Evolutionary conservation across 1,140 invertebrate species (phyloP).

Genomic region (Hirudo medicinalis): DNA sequence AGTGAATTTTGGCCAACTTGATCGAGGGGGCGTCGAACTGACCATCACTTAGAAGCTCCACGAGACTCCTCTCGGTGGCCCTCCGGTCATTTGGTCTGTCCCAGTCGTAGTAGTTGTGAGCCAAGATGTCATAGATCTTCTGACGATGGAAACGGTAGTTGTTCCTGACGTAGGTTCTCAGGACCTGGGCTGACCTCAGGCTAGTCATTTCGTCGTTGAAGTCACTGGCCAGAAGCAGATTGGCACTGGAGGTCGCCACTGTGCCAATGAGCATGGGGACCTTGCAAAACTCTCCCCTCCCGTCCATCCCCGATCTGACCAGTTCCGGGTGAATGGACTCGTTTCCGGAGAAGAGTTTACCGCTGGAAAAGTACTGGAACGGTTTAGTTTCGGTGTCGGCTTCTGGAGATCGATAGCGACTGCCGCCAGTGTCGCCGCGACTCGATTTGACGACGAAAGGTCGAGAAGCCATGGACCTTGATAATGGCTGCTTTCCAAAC

Average conservation of each 20-base stretch:
- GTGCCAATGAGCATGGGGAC: slow-evolving; percentile 81
- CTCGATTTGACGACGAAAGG: background rate
- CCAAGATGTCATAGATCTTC: slow-evolving; percentile 89
- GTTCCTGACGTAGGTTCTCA: slow-evolving; percentile 76
- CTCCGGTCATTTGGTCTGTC: slow-evolving; percentile 43
- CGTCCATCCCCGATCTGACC: too few species aligned
- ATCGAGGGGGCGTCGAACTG: slow-evolving; percentile 76
- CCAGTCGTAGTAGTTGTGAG: slow-evolving; percentile 97
- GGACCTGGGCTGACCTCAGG: slow-evolving; percentile 64
- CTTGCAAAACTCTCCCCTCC: too few species aligned
- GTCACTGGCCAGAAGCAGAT: slow-evolving; percentile 74
- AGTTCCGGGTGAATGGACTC: too few species aligned
- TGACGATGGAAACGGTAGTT: slow-evolving; percentile 75
- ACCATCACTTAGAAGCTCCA: slow-evolving; percentile 80
- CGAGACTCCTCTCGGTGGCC: slow-evolving; percentile 36
- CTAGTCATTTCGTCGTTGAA: slow-evolving; percentile 58
- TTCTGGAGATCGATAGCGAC: background rate
- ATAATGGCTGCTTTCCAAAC: background rate
- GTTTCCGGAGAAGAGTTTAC: too few species aligned
- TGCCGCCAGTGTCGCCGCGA: background rate
- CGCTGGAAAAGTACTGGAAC: too few species aligned
- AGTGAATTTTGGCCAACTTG: slow-evolving; percentile 50
- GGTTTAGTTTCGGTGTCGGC: too few species aligned
- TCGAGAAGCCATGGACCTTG: background rate
- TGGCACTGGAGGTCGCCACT: slow-evolving; percentile 74